These are phyloP conservation scores for Danio rerio DNA, from an alignment of 2,113 vertebrate species.

Conservation along the genomic window GRCz12tu NC_133199.1:8995501-8996000, in stretches of 20 bases:
- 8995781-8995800: constrained; percentile 17
- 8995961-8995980: constrained; percentile 24
- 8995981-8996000: constrained; percentile 34
- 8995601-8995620: not conserved
- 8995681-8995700: constrained; percentile 46
- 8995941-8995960: constrained; percentile 59
- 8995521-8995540: not conserved
- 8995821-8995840: constrained; percentile 67
- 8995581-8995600: constrained; percentile 23
- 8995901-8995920: constrained; percentile 68
- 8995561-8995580: constrained; percentile 1
- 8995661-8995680: constrained; percentile 38
- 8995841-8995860: constrained; percentile 72
- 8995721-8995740: constrained; percentile 27
- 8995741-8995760: constrained; percentile 14
- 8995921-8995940: constrained; percentile 64
- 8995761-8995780: constrained; percentile 51
- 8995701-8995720: constrained; percentile 39
- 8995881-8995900: constrained; percentile 51
- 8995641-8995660: constrained; percentile 33
- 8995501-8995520: too few species aligned
- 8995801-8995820: constrained; percentile 40
- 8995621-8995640: constrained; percentile 40
- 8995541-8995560: not conserved
- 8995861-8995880: constrained; percentile 62